phyloP scores from a whole-genome alignment of 2,113 vertebrate species.

The Microtus montanus region DNA sequence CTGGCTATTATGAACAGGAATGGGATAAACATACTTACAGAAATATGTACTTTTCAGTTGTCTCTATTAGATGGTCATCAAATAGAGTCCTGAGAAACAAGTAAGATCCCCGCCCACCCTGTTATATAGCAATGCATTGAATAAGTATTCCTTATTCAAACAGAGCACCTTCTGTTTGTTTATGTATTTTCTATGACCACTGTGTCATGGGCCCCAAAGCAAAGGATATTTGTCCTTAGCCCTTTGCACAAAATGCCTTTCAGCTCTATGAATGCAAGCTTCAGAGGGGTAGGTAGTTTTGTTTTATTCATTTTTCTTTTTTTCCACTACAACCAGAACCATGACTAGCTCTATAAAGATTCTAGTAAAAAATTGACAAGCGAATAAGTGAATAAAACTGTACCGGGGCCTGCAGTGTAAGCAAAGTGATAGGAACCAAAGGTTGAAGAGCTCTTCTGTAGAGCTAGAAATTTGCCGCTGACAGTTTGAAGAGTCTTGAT shows the following conservation, averaged over 20 bases:
- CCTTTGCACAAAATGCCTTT: neutral
- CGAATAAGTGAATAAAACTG: neutral
- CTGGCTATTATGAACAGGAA: neutral
- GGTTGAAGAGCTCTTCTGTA: neutral
- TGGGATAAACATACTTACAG: neutral
- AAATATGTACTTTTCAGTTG: neutral
- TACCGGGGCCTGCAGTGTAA: neutral
- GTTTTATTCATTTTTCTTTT: neutral
- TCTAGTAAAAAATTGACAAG: neutral
- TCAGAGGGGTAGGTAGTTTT: neutral
- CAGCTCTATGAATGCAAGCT: neutral
- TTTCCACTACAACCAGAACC: neutral
- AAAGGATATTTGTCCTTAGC: neutral
- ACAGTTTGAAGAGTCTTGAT: constrained; percentile 8
- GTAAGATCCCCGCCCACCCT: neutral
- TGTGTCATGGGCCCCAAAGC: neutral
- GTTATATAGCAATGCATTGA: neutral
- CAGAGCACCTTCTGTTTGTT: neutral
- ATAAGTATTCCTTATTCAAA: neutral
- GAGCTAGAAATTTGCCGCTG: neutral
- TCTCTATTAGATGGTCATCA: neutral
- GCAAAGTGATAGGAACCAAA: neutral
- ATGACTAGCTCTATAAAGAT: neutral
- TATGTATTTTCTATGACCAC: neutral
- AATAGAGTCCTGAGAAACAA: neutral